Base-by-base conservation (phyloP, 2,113 vertebrate species). In the Gavialis gangeticus region DNA sequence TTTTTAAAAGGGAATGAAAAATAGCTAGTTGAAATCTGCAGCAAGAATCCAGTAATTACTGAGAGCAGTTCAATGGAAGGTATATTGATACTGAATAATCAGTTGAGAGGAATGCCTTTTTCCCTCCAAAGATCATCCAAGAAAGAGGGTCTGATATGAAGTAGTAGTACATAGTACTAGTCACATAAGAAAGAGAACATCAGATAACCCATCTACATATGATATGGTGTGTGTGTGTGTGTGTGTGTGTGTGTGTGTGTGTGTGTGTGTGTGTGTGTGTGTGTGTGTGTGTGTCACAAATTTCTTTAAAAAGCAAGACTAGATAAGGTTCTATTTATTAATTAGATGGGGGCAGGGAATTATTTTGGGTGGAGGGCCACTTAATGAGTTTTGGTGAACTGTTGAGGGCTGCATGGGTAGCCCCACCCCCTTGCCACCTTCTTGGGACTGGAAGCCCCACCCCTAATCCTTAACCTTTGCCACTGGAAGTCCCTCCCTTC, bases 251-350 rank as follows among this genome's bases (percentile, higher is more conserved):
- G n/a, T n/a, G 37, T 37, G 37, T 37, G 37, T 37, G 37, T 37
- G 37, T 37, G 37, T 37, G 37, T 37, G 37, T 37, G 37, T 37
- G 37, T 37, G 37, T 37, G 37, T 37, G 37, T 37, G 37, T 37
- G 37, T 37, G 17, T 91, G 87, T 95, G 79, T 83, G 78, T 60
- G 78, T 69, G 79, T 95, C 87, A 84, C 92, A 95, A 90, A 87
- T 84, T 90, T 93, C 93, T 89, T 63, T 93, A 81, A 37, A 34
- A 37, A 71, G 5, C 34, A 71, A 71, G 30, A 71, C 13, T 24
- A 34, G 30, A 37, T 22, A 71, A 34, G 34, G 67, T 37, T 66
- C 27, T 15, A 71, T 30, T 21, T 71, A 71, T 24, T 22, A 30
- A 71, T 37, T 37, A 37, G 37, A 37, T 37, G 6, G 8, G 37